phyloP scores from a whole-genome alignment of 2,113 vertebrate species.

The Callocephalon fimbriatum region DNA sequence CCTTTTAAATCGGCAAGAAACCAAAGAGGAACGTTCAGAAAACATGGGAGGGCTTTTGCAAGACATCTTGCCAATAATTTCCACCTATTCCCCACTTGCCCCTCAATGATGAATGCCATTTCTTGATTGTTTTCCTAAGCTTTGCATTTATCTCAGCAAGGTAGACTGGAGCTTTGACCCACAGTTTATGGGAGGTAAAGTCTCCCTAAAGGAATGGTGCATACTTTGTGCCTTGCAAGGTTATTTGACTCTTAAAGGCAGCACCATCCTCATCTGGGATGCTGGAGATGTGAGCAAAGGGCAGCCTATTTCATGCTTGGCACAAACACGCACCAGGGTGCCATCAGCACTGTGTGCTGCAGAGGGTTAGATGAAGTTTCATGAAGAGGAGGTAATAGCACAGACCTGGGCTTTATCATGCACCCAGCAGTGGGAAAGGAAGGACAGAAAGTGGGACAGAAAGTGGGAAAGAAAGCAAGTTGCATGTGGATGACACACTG shows the following conservation, averaged over 20 bases:
- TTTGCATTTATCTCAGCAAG: neutral
- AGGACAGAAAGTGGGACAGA: neutral
- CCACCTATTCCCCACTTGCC: neutral
- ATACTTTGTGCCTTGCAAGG: neutral
- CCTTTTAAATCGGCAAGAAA: slow-evolving; percentile 65
- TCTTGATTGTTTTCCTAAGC: slow-evolving; percentile 29
- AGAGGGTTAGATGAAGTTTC: neutral
- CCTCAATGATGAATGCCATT: slow-evolving; percentile 5
- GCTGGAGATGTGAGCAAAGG: neutral
- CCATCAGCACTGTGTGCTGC: neutral
- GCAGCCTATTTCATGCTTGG: neutral
- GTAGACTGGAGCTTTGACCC: neutral
- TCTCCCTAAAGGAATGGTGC: neutral
- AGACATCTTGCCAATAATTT: slow-evolving; percentile 36
- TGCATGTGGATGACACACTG: neutral
- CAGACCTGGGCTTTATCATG: neutral
- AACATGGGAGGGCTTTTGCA: neutral
- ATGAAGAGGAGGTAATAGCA: neutral
- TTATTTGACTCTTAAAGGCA: slow-evolving; percentile 1
- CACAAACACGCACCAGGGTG: slow-evolving; percentile 16
- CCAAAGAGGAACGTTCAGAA: slow-evolving; percentile 13
- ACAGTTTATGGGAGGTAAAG: neutral
- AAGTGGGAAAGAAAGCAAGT: neutral
- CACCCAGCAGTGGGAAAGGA: neutral
- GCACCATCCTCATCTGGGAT: neutral